A percentile compares a stretch with the other conserved stretches of the same genome.
Conservation (phyloP, 2,797 vertebrate genomes). For the Sebastes nivosus region DNA sequence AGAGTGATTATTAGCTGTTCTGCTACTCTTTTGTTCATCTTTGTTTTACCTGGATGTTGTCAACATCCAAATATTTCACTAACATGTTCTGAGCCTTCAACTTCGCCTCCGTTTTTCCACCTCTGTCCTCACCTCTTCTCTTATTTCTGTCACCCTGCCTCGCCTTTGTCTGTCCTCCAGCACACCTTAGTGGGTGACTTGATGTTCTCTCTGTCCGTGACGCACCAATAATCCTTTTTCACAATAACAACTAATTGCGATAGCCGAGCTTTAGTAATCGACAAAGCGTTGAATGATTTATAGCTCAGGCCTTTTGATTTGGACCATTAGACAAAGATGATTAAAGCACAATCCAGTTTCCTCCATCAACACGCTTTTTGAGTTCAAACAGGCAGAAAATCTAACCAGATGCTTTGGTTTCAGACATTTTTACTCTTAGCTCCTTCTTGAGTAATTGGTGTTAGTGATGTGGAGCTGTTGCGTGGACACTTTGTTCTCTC, state of each 20-base stretch:
- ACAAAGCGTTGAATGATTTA: slow-evolving; percentile 1
- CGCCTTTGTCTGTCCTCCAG: neutral
- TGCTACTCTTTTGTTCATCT: neutral
- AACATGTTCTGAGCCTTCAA: neutral
- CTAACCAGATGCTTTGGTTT: neutral
- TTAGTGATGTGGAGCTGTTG: neutral
- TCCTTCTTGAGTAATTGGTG: neutral
- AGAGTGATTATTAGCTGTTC: neutral
- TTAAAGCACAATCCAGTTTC: neutral
- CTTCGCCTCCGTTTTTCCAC: neutral
- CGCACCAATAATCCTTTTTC: slow-evolving; percentile 3
- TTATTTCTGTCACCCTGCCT: neutral
- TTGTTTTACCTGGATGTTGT: neutral
- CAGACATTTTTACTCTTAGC: neutral
- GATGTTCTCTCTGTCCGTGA: neutral
- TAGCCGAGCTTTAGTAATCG: neutral
- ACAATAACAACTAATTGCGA: neutral
- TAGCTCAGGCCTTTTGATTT: neutral
- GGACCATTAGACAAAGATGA: slow-evolving; percentile 7
- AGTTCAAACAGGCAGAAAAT: neutral
- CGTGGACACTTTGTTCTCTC: neutral
- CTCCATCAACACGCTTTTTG: neutral
- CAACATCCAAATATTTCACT: neutral
- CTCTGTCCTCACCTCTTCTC: neutral
- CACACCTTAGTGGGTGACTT: neutral